Percentiles rank a stretch among this genome's conserved stretches.
Evolutionary conservation across 64 coral and sea anemone genomes (phyloP).

Genomic region (Montipora capricornis): DNA sequence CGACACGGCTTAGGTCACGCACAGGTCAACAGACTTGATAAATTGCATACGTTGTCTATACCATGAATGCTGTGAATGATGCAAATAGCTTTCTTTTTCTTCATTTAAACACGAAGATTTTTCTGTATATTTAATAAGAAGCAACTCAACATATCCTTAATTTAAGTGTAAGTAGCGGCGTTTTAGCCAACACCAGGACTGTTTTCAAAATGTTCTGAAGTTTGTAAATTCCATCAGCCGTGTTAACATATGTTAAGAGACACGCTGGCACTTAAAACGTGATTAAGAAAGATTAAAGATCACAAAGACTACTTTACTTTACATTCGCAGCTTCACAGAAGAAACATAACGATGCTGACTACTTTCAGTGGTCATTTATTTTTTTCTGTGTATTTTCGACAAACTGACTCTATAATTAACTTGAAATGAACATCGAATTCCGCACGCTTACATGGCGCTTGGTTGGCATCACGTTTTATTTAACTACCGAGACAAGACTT

Average conservation of each 20-base stretch:
- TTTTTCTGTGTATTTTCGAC: neutral
- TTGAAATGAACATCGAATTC: neutral
- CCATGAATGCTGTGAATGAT: no score
- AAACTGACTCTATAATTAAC: neutral
- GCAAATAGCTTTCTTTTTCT: no score
- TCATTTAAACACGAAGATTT: no score
- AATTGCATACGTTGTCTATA: no score
- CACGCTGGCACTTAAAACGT: neutral
- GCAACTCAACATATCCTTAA: no score
- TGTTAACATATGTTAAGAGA: neutral
- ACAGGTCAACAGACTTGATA: no score
- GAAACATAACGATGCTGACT: conserved; percentile 14
- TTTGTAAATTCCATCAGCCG: neutral
- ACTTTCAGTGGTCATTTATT: neutral
- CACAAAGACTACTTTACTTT: neutral
- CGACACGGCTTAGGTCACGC: no score
- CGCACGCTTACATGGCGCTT: neutral
- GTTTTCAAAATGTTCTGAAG: neutral
- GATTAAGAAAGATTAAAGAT: neutral
- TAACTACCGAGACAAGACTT: neutral
- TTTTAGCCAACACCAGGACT: no score
- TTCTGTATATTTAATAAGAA: no score
- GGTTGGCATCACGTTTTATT: neutral
- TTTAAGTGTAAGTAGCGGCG: no score
- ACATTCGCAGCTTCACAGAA: neutral